A percentile compares a stretch with the other conserved stretches of the same genome.
phyloP scores from a whole-genome alignment of 2,888 invertebrate genomes.

The Agrypnus murinus region DNA sequence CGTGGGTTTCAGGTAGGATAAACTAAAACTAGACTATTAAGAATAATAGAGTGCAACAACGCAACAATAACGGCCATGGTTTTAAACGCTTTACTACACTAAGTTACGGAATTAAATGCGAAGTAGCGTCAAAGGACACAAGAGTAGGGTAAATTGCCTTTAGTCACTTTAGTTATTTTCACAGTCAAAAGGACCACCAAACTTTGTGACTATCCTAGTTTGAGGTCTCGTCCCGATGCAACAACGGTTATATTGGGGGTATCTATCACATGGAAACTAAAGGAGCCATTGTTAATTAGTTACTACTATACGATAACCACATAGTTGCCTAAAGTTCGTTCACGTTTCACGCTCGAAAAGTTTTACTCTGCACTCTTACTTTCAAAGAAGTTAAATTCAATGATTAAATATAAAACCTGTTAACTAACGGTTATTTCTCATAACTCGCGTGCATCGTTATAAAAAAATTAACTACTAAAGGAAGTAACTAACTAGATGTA shows the following conservation, averaged over 20 bases:
- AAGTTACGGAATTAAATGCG: background rate
- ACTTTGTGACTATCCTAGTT: background rate
- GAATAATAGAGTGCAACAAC: no score
- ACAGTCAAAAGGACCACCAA: constrained; percentile 5
- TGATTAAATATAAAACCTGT: constrained; percentile 1
- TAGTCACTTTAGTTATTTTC: constrained; percentile 24
- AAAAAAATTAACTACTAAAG: background rate
- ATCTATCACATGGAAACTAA: constrained; percentile 10
- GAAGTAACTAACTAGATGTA: no score
- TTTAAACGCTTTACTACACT: no score
- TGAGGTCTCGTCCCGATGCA: background rate
- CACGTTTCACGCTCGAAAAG: constrained; percentile 1
- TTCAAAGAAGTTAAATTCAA: background rate
- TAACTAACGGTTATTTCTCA: background rate
- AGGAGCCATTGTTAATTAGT: constrained; percentile 30
- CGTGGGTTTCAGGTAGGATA: background rate
- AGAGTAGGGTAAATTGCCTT: constrained; percentile 5
- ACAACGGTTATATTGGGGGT: constrained; percentile 5
- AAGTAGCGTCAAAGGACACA: background rate
- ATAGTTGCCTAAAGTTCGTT: constrained; percentile 14
- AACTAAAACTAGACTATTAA: no score
- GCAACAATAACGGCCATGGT: no score
- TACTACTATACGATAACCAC: constrained; percentile 16
- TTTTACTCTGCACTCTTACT: background rate
- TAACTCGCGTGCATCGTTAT: background rate